Percentiles rank a stretch among this genome's conserved stretches.
Conservation (phyloP, 2,797 vertebrate species). For the Silurus lanzhouensis region DNA sequence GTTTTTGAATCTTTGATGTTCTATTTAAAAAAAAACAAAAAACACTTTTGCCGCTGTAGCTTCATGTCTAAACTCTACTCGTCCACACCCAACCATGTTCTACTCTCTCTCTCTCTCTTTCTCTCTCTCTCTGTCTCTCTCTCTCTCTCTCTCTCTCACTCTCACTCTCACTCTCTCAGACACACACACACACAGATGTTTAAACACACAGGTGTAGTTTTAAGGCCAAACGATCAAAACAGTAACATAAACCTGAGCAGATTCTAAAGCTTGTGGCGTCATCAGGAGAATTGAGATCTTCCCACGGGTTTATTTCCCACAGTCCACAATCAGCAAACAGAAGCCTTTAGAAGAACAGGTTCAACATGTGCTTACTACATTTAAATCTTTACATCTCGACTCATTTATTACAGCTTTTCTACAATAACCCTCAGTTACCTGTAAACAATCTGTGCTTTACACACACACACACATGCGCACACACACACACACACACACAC, state of each 20-base stretch:
- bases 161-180: not conserved
- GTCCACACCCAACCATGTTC: too few relatives aligned
- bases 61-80: too few relatives aligned
- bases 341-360: not conserved
- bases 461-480: too few relatives aligned
- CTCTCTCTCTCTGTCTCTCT: too few relatives aligned
- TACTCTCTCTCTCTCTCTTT: too few relatives aligned
- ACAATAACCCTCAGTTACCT: not conserved
- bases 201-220: not conserved
- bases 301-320: slow-evolving; percentile 22
- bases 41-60: too few relatives aligned
- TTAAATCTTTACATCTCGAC: not conserved
- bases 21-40: too few relatives aligned
- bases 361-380: not conserved
- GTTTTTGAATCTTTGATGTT: too few relatives aligned
- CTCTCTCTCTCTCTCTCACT: too few relatives aligned
- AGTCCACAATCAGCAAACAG: slow-evolving; percentile 19
- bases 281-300: slow-evolving; percentile 18
- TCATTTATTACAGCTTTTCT: not conserved
- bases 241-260: slow-evolving; percentile 32
- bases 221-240: not conserved
- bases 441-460: not conserved
- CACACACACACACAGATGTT: not conserved
- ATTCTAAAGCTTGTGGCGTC: not conserved
- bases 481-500: too few relatives aligned